phyloP scores from a whole-genome alignment of 2,113 vertebrate genomes.

The Calidris pugnax region DNA sequence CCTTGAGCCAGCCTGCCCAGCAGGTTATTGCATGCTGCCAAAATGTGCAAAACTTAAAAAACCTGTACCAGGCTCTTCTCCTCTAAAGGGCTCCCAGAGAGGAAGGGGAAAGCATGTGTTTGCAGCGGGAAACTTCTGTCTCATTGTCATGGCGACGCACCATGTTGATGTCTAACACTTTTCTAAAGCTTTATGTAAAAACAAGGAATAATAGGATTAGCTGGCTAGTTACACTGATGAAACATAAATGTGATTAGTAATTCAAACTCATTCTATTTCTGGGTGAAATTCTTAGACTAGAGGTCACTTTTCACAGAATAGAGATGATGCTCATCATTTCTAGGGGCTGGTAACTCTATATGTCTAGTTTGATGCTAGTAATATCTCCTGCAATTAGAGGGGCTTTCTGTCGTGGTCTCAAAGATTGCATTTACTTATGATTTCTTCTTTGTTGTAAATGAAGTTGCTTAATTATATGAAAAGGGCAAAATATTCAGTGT shows the following conservation, averaged over 20 bases:
- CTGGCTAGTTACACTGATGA: not conserved
- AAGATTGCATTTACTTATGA: not conserved
- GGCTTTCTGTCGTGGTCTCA: not conserved
- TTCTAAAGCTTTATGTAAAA: not conserved
- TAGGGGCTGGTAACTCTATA: not conserved
- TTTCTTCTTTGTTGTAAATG: not conserved
- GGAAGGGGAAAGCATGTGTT: not conserved
- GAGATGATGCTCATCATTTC: not conserved
- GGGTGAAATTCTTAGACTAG: not conserved
- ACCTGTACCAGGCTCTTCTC: not conserved
- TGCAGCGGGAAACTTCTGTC: not conserved
- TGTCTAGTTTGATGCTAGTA: not conserved
- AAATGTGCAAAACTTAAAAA: not conserved
- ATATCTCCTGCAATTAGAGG: not conserved
- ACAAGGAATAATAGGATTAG: not conserved
- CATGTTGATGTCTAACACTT: not conserved
- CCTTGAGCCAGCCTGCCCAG: not conserved
- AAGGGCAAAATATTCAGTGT: not conserved
- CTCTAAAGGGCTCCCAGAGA: not conserved
- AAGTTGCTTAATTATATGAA: not conserved
- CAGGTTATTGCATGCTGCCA: not conserved
- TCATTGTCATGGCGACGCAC: not conserved
- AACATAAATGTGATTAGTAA: not conserved
- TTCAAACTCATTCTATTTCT: not conserved
- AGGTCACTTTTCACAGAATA: not conserved